Conservation (phyloP, 2,797 vertebrate species). For the Poeciliopsis turneri region DNA sequence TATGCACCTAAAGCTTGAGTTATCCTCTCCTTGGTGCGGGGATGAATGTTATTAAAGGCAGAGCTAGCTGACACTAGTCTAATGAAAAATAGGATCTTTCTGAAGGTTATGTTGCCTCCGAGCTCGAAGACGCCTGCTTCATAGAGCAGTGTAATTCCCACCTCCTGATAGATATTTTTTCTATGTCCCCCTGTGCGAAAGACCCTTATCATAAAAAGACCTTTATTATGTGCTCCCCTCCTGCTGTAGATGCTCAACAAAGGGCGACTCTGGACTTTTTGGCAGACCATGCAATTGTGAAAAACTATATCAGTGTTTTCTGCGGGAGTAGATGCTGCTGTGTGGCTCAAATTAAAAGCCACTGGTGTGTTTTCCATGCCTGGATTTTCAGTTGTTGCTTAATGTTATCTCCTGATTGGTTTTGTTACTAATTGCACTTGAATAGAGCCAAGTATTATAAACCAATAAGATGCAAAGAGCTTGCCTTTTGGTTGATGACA, state of each 20-base stretch:
- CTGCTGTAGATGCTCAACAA: constrained; percentile 74
- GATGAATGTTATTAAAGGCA: constrained; percentile 87
- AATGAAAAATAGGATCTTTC: constrained; percentile 89
- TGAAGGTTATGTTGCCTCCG: constrained; percentile 86
- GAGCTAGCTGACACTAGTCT: constrained; percentile 84
- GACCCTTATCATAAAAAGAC: constrained; percentile 84
- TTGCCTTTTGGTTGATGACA: constrained; percentile 56
- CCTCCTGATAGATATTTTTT: constrained; percentile 85
- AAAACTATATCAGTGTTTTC: constrained; percentile 68
- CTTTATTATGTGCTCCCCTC: constrained; percentile 78
- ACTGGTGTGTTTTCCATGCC: constrained; percentile 21
- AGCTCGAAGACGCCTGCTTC: constrained; percentile 82
- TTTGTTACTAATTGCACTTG: constrained; percentile 4
- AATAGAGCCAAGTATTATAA: background rate
- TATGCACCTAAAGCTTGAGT: constrained; percentile 86
- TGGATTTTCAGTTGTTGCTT: background rate
- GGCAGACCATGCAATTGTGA: constrained; percentile 78
- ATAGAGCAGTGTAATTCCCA: constrained; percentile 83
- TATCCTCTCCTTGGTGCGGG: constrained; percentile 84
- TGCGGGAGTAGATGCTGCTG: constrained; percentile 38
- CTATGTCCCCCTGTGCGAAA: constrained; percentile 72
- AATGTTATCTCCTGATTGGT: background rate
- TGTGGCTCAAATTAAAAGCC: constrained; percentile 60
- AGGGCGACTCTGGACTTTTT: constrained; percentile 77
- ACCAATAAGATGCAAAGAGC: constrained; percentile 2